Base-by-base conservation (phyloP, 1,140 invertebrate genomes). In the Drosophila arawakana region DNA sequence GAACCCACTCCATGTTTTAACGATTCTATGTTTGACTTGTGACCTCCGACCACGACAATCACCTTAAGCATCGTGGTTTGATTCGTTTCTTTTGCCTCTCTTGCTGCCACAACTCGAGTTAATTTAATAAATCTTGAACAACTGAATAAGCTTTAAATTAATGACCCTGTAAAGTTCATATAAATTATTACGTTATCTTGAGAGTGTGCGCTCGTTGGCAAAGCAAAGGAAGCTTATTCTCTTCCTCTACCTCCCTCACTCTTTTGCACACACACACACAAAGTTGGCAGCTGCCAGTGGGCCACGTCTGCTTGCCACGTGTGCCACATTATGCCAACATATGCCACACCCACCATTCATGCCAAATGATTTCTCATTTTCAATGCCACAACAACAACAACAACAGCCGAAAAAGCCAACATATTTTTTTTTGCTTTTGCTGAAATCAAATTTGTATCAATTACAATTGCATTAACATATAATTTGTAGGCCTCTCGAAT, bases 101-200 rank as follows among this genome's bases (percentile, higher is more conserved):
- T 10, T 41, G 18, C 79, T 86, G 83, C 84, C 84, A 91, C 79
- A 84, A 89, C 90, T 91, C 81, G 81, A 91, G 90, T 91, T 91
- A 89, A 91, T 91, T 91, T 91, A 91, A 91, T 91, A 91, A 91
- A 91, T 91, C 90, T 91, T 91, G 81, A 91, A 91, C 90, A 91
- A 91, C 90, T 91, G 90, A 91, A 91, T 91, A 89, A 91, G 90
- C 90, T 91, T 91, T 89, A 91, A 91, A 91, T 91, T 91, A 91
- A 91, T 91, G 90, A 91, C 90, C 81, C 79, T 85, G 86, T 90
- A 90, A 91, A 91, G 80, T 89, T 91, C 80, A 84, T 84, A 91
- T 91, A 91, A 91, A 84, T 91, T 89, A 91, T 91, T 80, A 73
- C 83, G 76, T 89, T 89, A 84, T 91, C 88, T 91, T 39, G 57